These are phyloP conservation scores for Epinotia brunnichana DNA, from an alignment of 2,888 invertebrate species.

Conservation along the genomic window DNA sequence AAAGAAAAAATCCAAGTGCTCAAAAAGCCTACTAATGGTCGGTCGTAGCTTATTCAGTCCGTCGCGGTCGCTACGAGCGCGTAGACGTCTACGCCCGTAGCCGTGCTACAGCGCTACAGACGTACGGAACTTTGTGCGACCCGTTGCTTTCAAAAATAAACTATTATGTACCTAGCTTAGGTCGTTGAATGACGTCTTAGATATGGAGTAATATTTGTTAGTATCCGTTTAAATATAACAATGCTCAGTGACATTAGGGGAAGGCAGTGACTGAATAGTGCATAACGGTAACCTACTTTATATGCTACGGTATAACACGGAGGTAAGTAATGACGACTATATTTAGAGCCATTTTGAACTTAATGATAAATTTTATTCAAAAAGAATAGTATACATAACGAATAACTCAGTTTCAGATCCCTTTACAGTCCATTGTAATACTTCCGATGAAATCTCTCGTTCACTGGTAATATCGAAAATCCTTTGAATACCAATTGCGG, in stretches of 20 bases:
- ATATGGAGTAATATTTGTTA: slow-evolving; percentile 5
- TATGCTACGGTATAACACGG: slow-evolving; percentile 67
- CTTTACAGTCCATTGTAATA: slow-evolving; percentile 20
- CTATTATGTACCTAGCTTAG: background rate
- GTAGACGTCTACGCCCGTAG: slow-evolving; percentile 74
- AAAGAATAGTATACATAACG: background rate
- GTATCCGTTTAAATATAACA: slow-evolving; percentile 52
- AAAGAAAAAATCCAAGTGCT: slow-evolving; percentile 60
- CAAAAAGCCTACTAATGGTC: slow-evolving; percentile 58
- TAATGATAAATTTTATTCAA: background rate
- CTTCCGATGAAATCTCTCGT: slow-evolving; percentile 7
- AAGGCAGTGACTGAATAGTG: slow-evolving; percentile 67
- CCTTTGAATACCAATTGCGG: slow-evolving; percentile 41
- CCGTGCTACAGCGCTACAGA: slow-evolving; percentile 53
- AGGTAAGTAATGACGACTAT: slow-evolving; percentile 66
- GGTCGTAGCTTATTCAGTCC: slow-evolving; percentile 62
- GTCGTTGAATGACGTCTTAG: background rate
- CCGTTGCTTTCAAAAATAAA: background rate
- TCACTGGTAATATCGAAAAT: slow-evolving; percentile 35
- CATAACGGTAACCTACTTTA: slow-evolving; percentile 69
- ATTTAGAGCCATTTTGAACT: slow-evolving; percentile 8
- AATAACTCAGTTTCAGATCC: background rate
- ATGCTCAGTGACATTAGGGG: slow-evolving; percentile 60
- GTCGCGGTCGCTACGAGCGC: slow-evolving; percentile 67
- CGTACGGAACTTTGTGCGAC: slow-evolving; percentile 45